Evolutionary conservation across 2,797 vertebrate genomes (phyloP), one percentile per base, ranked within the genome.

Genomic region (Acanthiza pusilla): DNA sequence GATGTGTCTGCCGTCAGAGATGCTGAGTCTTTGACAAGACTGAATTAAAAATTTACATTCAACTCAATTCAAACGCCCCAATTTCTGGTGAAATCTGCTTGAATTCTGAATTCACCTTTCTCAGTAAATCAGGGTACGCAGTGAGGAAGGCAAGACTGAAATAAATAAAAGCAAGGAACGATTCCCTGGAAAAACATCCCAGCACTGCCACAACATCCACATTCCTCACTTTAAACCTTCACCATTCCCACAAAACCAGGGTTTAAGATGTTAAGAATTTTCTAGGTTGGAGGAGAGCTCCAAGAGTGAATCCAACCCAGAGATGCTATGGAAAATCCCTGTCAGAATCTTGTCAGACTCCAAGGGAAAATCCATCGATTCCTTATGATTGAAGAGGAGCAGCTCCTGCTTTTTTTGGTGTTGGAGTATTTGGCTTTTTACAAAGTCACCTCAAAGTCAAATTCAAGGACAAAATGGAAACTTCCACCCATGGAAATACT

Each of bases 11-110:
- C 2, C 13, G 30, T n/a, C 34, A 10, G 40, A 67, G 66, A 27
- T 5, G 50, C 26, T 66, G 25, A 1, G 22, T 7, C 48, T 80
- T 38, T 18, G n/a, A 34, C 4, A 17, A 0, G 1, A 53, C 8
- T 7, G 6, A 68, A 63, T 48, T 34, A 15, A 83, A 85, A 68
- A 38, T 38, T 45, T 32, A 6, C n/a, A 40, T 21, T 4, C 0
- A 63, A 58, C 29, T 29, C 13, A 47, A 58, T n/a, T 26, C 10
- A 55, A 63, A 5, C 0, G 0, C 5, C 19, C 5, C 15, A 5
- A 3, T n/a, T 78, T 65, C 48, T 71, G 16, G 34, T 47, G 36
- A 68, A 62, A 63, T 48, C 38, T 51, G 11, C 13, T 53, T 8
- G 29, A 30, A 53, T 68, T 61, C 40, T 10, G 8, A 26, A 38